A percentile compares a stretch with the other conserved stretches of the same genome.
Conservation (phyloP, 1,140 invertebrate species). For the Plodia interpunctella region DNA sequence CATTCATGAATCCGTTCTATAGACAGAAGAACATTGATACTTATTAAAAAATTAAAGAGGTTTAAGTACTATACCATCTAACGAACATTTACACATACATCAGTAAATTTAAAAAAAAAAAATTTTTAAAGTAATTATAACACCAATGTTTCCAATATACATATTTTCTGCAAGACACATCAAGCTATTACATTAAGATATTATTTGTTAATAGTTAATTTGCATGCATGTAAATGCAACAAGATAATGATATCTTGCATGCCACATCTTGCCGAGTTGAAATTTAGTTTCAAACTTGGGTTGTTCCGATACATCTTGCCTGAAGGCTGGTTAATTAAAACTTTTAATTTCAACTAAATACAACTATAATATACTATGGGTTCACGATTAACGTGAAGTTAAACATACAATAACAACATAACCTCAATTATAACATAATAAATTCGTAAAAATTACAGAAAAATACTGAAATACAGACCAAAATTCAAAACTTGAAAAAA, state of each 20-base stretch:
- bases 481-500: background rate
- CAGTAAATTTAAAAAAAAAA: no score
- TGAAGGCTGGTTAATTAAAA: background rate
- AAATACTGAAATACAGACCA: conserved; percentile 4
- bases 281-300: background rate
- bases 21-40: conserved; percentile 44
- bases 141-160: no score
- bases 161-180: no score
- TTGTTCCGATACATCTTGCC: background rate
- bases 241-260: background rate
- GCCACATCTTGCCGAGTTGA: background rate
- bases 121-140: background rate
- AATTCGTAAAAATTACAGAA: background rate
- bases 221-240: no score
- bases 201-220: background rate
- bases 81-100: no score
- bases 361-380: background rate
- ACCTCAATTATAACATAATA: conserved; percentile 5
- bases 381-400: background rate
- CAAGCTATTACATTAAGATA: no score
- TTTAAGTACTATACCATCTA: no score
- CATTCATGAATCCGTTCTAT: conserved; percentile 79
- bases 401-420: conserved; percentile 8
- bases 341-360: background rate
- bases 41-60: background rate